These are phyloP conservation scores for Melanostoma mellinum DNA, from an alignment of 2,888 invertebrate species.

Conservation along the genomic window DNA sequence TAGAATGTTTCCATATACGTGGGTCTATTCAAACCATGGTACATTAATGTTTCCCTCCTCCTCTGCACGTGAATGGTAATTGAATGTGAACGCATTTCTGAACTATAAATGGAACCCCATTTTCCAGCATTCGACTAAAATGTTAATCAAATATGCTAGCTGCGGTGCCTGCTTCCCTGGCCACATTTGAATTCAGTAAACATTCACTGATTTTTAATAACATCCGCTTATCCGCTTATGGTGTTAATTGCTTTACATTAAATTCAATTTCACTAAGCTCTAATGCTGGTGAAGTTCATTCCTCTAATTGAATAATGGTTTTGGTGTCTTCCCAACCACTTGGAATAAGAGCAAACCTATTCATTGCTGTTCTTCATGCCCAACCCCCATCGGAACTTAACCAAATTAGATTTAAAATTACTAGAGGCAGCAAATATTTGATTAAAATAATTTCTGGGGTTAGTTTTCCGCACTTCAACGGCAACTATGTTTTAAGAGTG, in stretches of 20 bases:
- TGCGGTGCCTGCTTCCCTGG: too few relatives aligned
- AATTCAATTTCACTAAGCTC: too few relatives aligned
- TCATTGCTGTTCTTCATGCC: background rate
- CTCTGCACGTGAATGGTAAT: too few relatives aligned
- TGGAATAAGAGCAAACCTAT: background rate
- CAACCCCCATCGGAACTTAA: background rate
- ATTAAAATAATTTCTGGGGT: constrained; percentile 64
- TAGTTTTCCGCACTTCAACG: constrained; percentile 38
- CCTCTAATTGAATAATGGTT: constrained; percentile 58
- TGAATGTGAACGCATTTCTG: too few relatives aligned
- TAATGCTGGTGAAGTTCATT: constrained; percentile 2
- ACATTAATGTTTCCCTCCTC: too few relatives aligned
- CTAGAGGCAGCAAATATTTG: constrained; percentile 58
- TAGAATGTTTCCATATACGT: too few relatives aligned
- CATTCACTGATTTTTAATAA: constrained; percentile 9
- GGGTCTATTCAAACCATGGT: too few relatives aligned
- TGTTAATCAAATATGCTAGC: too few relatives aligned
- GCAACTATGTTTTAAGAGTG: background rate
- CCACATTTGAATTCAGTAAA: too few relatives aligned
- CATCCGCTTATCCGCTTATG: background rate
- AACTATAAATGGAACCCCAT: too few relatives aligned
- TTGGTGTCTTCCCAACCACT: constrained; percentile 18
- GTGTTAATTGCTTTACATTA: too few relatives aligned
- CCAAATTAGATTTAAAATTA: constrained; percentile 19
- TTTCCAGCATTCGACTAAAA: too few relatives aligned